Evolutionary conservation across 1,140 invertebrate genomes (phyloP).

Genomic region (Teleopsis dalmanni): DNA sequence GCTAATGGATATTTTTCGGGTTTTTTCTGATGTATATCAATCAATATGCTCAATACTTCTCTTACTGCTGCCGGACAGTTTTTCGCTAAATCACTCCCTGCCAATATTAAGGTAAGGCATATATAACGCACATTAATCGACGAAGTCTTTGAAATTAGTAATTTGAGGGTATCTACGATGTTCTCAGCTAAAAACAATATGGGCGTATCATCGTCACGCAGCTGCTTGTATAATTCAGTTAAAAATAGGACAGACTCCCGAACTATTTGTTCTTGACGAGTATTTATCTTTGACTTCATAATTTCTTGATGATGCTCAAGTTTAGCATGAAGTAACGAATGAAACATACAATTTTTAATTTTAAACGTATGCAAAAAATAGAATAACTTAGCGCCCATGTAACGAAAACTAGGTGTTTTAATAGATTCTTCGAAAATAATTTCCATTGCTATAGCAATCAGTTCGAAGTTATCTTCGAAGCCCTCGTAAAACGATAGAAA

Average conservation of each 20-base stretch:
- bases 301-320: slow-evolving; percentile 36
- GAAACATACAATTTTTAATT: slow-evolving; percentile 34
- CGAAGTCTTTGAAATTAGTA: slow-evolving; percentile 22
- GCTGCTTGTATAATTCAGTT: slow-evolving; percentile 39
- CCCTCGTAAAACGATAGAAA: slow-evolving; percentile 39
- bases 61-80: slow-evolving; percentile 35
- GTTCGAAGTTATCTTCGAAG: slow-evolving; percentile 37
- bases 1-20: slow-evolving; percentile 36
- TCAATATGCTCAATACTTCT: slow-evolving; percentile 25
- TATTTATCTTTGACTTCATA: slow-evolving; percentile 31
- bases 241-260: slow-evolving; percentile 37
- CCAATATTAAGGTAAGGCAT: slow-evolving; percentile 49
- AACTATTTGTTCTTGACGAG: slow-evolving; percentile 29
- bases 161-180: slow-evolving; percentile 32
- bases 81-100: slow-evolving; percentile 37
- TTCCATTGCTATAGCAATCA: slow-evolving; percentile 41
- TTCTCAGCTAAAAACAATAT: slow-evolving; percentile 35
- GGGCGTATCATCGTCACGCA: slow-evolving; percentile 36
- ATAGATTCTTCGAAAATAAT: slow-evolving; percentile 42
- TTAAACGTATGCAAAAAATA: slow-evolving; percentile 40
- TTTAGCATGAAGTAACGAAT: slow-evolving; percentile 35
- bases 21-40: slow-evolving; percentile 22
- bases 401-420: slow-evolving; percentile 40
- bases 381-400: slow-evolving; percentile 41
- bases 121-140: slow-evolving; percentile 49